Conservation (phyloP, 2,797 vertebrate genomes). For the Silurus aristotelis region DNA sequence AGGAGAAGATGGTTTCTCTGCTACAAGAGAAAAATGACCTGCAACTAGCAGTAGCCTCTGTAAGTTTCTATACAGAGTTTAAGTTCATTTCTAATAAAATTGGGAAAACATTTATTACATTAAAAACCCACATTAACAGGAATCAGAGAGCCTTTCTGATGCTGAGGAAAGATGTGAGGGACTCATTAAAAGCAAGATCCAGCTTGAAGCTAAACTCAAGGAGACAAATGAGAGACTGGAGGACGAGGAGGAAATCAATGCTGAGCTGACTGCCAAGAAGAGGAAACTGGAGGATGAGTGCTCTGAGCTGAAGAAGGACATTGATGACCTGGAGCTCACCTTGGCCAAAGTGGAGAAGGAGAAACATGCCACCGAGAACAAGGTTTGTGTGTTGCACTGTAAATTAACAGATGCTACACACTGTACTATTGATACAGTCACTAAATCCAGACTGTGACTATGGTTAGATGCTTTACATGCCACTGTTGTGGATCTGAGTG, state of each 20-base stretch:
- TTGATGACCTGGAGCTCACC: too few species aligned
- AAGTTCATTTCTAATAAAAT: too few species aligned
- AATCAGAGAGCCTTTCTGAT: too few species aligned
- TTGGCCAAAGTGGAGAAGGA: too few species aligned
- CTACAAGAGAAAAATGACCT: conserved; percentile 81
- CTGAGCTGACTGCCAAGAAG: neutral
- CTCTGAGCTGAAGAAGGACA: too few species aligned
- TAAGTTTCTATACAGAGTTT: conserved; percentile 56
- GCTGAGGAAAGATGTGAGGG: conserved; percentile 55
- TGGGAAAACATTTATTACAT: too few species aligned
- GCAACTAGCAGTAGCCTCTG: conserved; percentile 73
- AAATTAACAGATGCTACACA: neutral
- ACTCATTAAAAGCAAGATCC: conserved; percentile 76
- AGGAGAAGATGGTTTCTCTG: conserved; percentile 79
- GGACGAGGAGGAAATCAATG: too few species aligned
- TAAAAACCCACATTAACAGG: neutral
- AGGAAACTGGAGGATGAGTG: too few species aligned
- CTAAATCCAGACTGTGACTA: neutral
- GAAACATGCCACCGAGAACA: conserved; percentile 47
- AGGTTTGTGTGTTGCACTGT: conserved; percentile 27
- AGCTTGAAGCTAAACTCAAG: conserved; percentile 42
- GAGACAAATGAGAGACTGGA: conserved; percentile 48
- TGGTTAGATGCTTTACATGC: neutral
- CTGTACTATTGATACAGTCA: too few species aligned
- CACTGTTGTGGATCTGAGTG: neutral